phyloP scores from a whole-genome alignment of 2,113 vertebrate species.

The Ibidorhyncha struthersii region DNA sequence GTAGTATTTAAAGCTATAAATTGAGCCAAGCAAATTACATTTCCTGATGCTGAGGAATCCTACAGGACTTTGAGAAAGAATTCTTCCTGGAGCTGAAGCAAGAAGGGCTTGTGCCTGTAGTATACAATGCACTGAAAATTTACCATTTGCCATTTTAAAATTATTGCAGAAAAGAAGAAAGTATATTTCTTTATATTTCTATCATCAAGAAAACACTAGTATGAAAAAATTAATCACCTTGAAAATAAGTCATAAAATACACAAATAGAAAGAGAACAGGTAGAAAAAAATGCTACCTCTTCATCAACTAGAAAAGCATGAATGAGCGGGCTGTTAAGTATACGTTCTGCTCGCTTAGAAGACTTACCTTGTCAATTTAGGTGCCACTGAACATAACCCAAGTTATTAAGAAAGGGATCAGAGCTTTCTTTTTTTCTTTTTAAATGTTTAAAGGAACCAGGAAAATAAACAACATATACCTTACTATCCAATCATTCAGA shows the following conservation, averaged over 20 bases:
- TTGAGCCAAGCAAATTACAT: neutral
- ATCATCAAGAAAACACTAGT: neutral
- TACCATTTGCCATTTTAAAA: neutral
- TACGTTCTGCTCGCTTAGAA: neutral
- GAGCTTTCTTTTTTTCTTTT: neutral
- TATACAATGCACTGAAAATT: neutral
- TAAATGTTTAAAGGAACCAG: neutral
- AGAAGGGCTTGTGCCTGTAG: neutral
- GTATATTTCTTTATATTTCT: neutral
- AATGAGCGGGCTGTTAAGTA: neutral
- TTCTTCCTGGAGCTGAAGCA: neutral
- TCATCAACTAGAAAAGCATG: neutral
- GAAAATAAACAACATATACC: neutral
- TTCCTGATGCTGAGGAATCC: neutral
- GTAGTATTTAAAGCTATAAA: neutral
- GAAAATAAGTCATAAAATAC: neutral
- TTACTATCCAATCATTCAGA: neutral
- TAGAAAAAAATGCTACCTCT: neutral
- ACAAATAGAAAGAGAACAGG: neutral
- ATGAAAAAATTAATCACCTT: neutral
- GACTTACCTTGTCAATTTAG: neutral
- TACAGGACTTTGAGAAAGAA: neutral
- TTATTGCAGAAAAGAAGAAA: neutral
- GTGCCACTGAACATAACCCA: neutral
- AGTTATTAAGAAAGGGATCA: neutral